These are phyloP conservation scores for Psophia crepitans DNA, from an alignment of 2,113 vertebrate genomes.

Conservation along the genomic window DNA sequence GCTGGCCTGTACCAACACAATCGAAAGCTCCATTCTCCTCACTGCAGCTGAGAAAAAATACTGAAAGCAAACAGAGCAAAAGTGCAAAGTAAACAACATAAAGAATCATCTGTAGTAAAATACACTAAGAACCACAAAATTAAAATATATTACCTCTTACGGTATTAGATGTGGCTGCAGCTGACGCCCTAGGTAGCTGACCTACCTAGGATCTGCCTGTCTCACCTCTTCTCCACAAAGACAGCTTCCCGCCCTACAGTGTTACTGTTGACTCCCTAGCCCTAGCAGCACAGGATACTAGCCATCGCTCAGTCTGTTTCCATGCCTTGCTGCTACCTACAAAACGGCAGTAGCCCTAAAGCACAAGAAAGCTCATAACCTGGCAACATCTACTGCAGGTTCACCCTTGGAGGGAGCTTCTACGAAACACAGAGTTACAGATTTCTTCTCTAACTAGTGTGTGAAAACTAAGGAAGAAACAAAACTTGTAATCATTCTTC, in stretches of 20 bases:
- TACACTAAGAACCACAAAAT: not conserved
- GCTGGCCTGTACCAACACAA: too few species aligned
- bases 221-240: not conserved
- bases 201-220: not conserved
- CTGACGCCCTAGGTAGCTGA: not conserved
- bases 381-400: not conserved
- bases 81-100: not conserved
- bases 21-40: not conserved
- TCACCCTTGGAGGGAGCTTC: not conserved
- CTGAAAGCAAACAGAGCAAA: not conserved
- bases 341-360: not conserved
- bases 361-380: not conserved
- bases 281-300: not conserved
- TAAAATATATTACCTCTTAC: not conserved
- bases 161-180: not conserved
- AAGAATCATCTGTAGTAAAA: accelerated
- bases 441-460: not conserved
- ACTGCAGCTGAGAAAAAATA: not conserved
- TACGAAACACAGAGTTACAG: not conserved
- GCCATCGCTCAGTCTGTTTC: not conserved
- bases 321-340: not conserved
- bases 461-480: not conserved
- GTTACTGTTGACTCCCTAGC: not conserved
- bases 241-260: not conserved
- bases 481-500: not conserved